These are phyloP conservation scores for Tortricodes alternella DNA, from an alignment of 2,888 invertebrate genomes.

Conservation along the genomic window DNA sequence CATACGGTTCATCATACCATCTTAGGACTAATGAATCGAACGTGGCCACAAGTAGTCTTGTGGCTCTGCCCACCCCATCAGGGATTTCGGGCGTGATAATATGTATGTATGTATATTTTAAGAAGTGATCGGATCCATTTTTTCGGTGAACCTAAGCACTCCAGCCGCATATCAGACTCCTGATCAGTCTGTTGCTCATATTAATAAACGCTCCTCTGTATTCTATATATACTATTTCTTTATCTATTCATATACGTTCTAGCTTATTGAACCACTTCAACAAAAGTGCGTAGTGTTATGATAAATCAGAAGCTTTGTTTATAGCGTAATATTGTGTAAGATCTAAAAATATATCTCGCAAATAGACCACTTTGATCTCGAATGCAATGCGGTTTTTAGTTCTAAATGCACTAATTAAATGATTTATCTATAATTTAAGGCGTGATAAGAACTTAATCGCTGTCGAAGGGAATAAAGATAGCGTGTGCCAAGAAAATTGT, in stretches of 20 bases:
- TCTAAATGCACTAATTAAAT: slow-evolving; percentile 7
- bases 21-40: too few species aligned
- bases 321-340: slow-evolving; percentile 21
- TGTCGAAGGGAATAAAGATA: slow-evolving; percentile 11
- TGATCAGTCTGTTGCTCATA: neutral
- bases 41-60: too few species aligned
- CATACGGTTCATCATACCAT: too few species aligned
- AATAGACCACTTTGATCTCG: slow-evolving; percentile 8
- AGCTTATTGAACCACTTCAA: slow-evolving; percentile 28
- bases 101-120: too few species aligned
- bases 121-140: too few species aligned
- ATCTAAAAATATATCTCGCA: slow-evolving; percentile 27
- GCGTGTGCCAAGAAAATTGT: slow-evolving; percentile 18
- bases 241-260: slow-evolving; percentile 8
- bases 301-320: slow-evolving; percentile 22
- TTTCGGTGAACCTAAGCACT: too few species aligned
- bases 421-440: slow-evolving; percentile 6
- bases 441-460: slow-evolving; percentile 14
- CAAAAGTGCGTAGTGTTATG: slow-evolving; percentile 14
- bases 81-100: too few species aligned
- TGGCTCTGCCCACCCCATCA: too few species aligned
- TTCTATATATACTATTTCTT: neutral
- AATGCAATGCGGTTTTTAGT: neutral
- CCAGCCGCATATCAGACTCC: too few species aligned
- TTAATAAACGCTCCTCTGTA: neutral